Percentiles rank a stretch among this genome's conserved stretches.
phyloP scores from a whole-genome alignment of 2,797 vertebrate genomes.

The Vipera ursinii region DNA sequence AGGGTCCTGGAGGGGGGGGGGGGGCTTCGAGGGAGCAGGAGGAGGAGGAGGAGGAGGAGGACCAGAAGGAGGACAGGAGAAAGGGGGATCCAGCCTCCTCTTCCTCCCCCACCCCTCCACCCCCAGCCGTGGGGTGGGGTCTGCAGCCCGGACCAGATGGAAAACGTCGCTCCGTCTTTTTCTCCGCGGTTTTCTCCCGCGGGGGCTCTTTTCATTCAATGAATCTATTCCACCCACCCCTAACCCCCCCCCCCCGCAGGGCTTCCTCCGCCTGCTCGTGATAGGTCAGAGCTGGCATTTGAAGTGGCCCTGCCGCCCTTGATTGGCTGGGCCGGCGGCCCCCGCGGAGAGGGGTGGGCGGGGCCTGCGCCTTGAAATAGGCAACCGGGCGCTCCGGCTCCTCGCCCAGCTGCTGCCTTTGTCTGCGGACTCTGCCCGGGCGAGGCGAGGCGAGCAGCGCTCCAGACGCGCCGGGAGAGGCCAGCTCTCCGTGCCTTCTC shows the following conservation, averaged over 20 bases:
- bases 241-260: neutral
- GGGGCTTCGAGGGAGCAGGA: too few relatives aligned
- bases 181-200: neutral
- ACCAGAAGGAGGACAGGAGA: neutral
- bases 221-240: neutral
- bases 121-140: neutral
- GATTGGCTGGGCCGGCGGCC: constrained; percentile 46
- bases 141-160: too few relatives aligned
- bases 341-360: constrained; percentile 27
- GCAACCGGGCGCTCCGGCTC: neutral
- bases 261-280: constrained; percentile 3
- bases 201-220: neutral
- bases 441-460: neutral
- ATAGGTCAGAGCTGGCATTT: constrained; percentile 19
- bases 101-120: neutral
- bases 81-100: neutral
- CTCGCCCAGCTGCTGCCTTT: constrained; percentile 36
- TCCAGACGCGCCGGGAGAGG: neutral
- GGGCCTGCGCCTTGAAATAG: constrained; percentile 51
- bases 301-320: neutral
- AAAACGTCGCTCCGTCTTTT: too few relatives aligned
- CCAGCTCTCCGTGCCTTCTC: too few relatives aligned
- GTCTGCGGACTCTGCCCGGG: constrained; percentile 24
- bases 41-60: neutral
- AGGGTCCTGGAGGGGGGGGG: neutral